phyloP scores from a whole-genome alignment of 2,888 invertebrate genomes.

The Scaptodrosophila latifasciaeformis region DNA sequence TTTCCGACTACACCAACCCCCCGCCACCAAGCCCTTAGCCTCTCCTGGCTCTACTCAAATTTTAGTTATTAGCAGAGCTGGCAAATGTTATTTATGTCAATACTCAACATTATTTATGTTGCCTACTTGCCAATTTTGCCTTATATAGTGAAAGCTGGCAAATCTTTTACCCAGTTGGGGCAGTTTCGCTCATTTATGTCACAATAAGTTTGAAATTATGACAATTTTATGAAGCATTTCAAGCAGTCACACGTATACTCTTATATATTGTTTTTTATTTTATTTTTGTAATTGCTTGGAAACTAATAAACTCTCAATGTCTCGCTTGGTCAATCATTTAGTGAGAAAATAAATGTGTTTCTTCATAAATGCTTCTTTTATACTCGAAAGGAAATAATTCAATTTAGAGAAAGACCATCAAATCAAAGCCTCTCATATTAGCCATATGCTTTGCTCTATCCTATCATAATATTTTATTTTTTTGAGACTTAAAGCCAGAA shows the following conservation, averaged over 20 bases:
- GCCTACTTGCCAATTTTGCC: slow-evolving; percentile 60
- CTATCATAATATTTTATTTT: no score
- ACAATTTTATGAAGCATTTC: slow-evolving; percentile 33
- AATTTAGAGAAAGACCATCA: no score
- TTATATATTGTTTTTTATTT: no score
- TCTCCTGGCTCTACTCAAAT: not conserved
- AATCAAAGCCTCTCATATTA: no score
- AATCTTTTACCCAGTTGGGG: no score
- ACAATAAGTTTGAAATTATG: slow-evolving; percentile 59
- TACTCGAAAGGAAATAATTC: no score
- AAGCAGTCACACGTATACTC: no score
- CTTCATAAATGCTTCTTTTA: no score
- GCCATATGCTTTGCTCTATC: no score
- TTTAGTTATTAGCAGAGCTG: slow-evolving; percentile 15
- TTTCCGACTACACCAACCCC: not conserved
- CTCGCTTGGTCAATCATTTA: not conserved
- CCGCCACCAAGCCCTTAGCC: not conserved
- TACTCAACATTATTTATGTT: slow-evolving; percentile 62
- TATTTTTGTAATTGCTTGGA: slow-evolving; percentile 5
- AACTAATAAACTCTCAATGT: not conserved
- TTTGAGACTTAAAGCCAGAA: no score
- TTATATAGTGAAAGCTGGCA: no score
- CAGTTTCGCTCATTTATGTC: slow-evolving; percentile 26
- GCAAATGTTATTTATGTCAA: slow-evolving; percentile 63
- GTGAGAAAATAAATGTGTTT: no score